Evolutionary conservation across 2,113 vertebrate species (phyloP).

Genomic region (Rostratula benghalensis): DNA sequence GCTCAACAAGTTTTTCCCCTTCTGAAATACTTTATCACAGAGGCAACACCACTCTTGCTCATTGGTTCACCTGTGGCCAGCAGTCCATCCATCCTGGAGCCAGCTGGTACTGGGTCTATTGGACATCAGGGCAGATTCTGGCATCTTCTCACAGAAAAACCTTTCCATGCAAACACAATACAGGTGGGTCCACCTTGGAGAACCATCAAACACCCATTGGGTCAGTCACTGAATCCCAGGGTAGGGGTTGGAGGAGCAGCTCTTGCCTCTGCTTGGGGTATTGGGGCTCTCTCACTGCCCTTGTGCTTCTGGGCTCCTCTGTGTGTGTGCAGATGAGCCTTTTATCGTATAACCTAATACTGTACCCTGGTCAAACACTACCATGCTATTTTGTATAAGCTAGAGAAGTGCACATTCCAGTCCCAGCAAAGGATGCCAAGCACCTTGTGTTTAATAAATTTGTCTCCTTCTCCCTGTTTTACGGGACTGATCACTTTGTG

Average conservation of each 20-base stretch:
- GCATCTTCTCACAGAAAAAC: neutral
- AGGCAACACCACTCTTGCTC: fast-evolving
- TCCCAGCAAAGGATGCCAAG: neutral
- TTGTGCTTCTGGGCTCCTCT: neutral
- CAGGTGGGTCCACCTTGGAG: neutral
- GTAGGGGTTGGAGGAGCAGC: neutral
- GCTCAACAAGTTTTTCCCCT: neutral
- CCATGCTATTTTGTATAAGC: fast-evolving
- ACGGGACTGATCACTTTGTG: neutral
- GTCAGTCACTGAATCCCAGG: too few relatives aligned
- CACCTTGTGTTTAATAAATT: neutral
- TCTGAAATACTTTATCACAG: neutral
- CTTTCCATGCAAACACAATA: fast-evolving
- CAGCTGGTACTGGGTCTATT: fast-evolving
- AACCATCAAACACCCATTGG: neutral
- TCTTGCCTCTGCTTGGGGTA: fast-evolving
- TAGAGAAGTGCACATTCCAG: fast-evolving
- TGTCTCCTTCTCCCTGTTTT: neutral
- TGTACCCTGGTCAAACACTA: neutral
- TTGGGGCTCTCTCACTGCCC: neutral
- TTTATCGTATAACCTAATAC: neutral
- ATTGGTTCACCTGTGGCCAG: neutral
- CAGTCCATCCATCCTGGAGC: fast-evolving
- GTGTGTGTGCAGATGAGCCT: neutral
- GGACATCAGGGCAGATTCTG: fast-evolving